Evolutionary conservation across 2,888 invertebrate genomes (phyloP), one percentile per base, ranked within the genome.

Genomic region (Diogma glabrata): DNA sequence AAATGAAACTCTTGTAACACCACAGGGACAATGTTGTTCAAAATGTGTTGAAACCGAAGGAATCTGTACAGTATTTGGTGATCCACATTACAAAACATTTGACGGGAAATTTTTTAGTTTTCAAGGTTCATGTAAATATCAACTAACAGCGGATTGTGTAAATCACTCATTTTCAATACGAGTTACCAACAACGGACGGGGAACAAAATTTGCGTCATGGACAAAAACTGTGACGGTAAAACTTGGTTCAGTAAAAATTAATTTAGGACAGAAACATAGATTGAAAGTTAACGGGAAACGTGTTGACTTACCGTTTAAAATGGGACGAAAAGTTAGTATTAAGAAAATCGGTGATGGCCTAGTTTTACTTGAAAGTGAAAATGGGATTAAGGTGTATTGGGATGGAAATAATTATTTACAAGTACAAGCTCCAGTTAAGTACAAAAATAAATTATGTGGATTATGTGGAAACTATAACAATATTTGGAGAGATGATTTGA

Each of bases 381-480:
- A 87, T 58, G 93, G 92, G 1, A 73, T 95, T 20, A 83, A 84
- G 62, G 75, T 96, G 55, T 74, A 89, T 30, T 96, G 95, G 95
- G 92, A 93, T 63, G 93, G 94, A 2, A 86, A 86, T 59, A 91
- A 92, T 60, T 93, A 92, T 64, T 73, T 94, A 53, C 94, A 96
- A 72, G 87, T 91, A 12, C 86, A 90, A 4, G 80, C 81, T 61
- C 77, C 80, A 12, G 81, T 76, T 53, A 74, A 71, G 50, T 89
- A 81, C 71, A 87, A 82, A 66, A 79, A 77, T 52, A 80, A 80
- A 60, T 67, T 93, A 52, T 94, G 94, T 64, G 96, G 96, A 12
- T 72, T 96, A 16, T 96, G 96, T 64, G 96, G 96, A 1, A 95
- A 95, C 66, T 96, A 87, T 70, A 96, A 95, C 69, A 84, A 84